Evolutionary conservation across 1,140 invertebrate species (phyloP).

Genomic region (Pteromalus puparum): DNA sequence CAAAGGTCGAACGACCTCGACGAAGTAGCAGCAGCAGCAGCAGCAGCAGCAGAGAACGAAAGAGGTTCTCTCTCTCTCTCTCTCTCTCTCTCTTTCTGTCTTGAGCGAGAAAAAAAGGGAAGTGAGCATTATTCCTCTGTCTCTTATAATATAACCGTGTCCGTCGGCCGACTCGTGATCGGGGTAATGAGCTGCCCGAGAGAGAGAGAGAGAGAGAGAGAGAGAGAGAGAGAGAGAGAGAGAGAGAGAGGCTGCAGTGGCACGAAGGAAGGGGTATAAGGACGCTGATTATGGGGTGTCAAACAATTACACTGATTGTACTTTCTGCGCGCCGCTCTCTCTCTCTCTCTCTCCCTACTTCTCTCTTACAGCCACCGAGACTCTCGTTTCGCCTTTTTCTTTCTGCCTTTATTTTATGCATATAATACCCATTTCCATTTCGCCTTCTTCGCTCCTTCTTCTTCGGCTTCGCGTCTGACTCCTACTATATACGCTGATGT

Average conservation of each 20-base stretch:
- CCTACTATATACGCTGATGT: too few relatives aligned
- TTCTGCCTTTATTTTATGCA: slow-evolving; percentile 44
- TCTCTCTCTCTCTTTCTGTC: slow-evolving; percentile 4
- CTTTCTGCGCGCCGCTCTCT: slow-evolving; percentile 69
- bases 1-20: slow-evolving; percentile 50
- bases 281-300: slow-evolving; percentile 76
- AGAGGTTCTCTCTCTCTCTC: not conserved
- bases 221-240: slow-evolving; percentile 34
- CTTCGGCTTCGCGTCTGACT: not conserved
- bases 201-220: slow-evolving; percentile 57
- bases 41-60: slow-evolving; percentile 36
- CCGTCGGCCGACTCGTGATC: slow-evolving; percentile 71
- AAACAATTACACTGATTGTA: slow-evolving; percentile 76
- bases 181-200: slow-evolving; percentile 72
- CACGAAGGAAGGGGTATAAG: slow-evolving; percentile 62
- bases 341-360: slow-evolving; percentile 61
- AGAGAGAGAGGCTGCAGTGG: not conserved
- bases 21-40: slow-evolving; percentile 11
- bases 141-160: slow-evolving; percentile 74
- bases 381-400: slow-evolving; percentile 57
- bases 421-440: slow-evolving; percentile 41
- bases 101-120: slow-evolving; percentile 64
- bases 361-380: slow-evolving; percentile 25
- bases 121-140: slow-evolving; percentile 69
- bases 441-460: not conserved